Evolutionary conservation across 2,113 vertebrate species (phyloP).

Genomic region (Mobula hypostoma): DNA sequence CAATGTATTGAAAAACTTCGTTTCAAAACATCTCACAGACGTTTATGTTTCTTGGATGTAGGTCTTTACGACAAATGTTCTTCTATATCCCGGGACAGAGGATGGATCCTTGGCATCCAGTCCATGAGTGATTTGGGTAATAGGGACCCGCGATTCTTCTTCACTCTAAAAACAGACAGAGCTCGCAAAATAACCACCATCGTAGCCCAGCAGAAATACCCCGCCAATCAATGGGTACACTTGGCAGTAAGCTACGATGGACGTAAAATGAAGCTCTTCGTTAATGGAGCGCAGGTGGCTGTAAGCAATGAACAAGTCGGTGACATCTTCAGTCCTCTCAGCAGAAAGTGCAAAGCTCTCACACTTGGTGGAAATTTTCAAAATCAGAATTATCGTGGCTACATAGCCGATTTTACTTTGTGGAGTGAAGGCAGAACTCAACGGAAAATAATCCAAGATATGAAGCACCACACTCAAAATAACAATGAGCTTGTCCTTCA

Average conservation of each 20-base stretch:
- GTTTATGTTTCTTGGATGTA: conserved; percentile 61
- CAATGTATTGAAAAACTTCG: not conserved
- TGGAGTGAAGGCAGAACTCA: conserved; percentile 83
- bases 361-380: conserved; percentile 86
- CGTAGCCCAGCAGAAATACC: conserved; percentile 75
- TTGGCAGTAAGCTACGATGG: conserved; percentile 86
- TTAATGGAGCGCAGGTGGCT: conserved; percentile 88
- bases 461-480: conserved; percentile 62
- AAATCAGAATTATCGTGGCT: conserved; percentile 88
- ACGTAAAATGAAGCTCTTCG: conserved; percentile 82
- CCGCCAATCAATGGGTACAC: conserved; percentile 83
- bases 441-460: conserved; percentile 76
- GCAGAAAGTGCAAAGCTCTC: conserved; percentile 90
- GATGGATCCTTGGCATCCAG: conserved; percentile 93
- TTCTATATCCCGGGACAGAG: conserved; percentile 90
- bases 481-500: conserved; percentile 76
- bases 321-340: conserved; percentile 84
- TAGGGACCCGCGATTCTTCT: conserved; percentile 94
- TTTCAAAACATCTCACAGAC: conserved; percentile 37
- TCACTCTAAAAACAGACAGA: conserved; percentile 94
- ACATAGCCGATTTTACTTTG: conserved; percentile 75
- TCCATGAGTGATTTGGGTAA: conserved; percentile 82
- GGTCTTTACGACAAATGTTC: conserved; percentile 98
- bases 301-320: conserved; percentile 86
- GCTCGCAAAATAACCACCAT: conserved; percentile 88